These are phyloP conservation scores for Elgonia sp. DNA, from an alignment of 2,888 invertebrate genomes.

Conservation along the genomic window DNA sequence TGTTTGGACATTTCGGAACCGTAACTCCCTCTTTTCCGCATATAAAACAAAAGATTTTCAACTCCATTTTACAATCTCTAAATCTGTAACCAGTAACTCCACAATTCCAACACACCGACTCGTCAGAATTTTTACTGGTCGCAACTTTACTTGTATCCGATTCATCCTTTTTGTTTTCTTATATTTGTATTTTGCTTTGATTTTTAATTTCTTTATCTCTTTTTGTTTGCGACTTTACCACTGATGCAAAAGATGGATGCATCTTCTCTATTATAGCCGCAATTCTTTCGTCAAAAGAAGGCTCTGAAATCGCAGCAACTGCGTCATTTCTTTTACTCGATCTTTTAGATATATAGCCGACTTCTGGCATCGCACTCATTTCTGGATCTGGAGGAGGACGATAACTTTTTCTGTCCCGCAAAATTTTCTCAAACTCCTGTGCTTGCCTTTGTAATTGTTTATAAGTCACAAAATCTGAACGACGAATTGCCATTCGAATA, in stretches of 20 bases:
- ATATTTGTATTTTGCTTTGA: not conserved
- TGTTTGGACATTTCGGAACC: slow-evolving; percentile 13
- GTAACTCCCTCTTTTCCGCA: slow-evolving; percentile 28
- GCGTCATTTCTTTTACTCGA: not conserved
- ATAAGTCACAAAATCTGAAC: slow-evolving; percentile 39
- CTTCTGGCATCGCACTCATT: slow-evolving; percentile 13
- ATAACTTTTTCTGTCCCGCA: slow-evolving; percentile 25
- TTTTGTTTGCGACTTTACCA: too few relatives aligned
- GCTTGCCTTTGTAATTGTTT: slow-evolving; percentile 24
- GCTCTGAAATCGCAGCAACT: not conserved
- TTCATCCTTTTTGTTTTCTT: not conserved
- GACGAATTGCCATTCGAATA: slow-evolving; percentile 1
- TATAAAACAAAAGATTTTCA: slow-evolving; percentile 31
- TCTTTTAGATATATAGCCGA: slow-evolving; percentile 15
- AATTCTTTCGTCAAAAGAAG: not conserved
- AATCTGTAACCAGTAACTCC: slow-evolving; percentile 9
- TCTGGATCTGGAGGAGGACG: slow-evolving; percentile 45
- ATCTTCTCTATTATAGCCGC: slow-evolving; percentile 30
- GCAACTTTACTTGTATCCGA: not conserved
- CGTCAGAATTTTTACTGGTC: not conserved
- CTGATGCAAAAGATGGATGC: slow-evolving; percentile 10
- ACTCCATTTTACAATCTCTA: slow-evolving; percentile 6
- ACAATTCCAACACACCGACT: slow-evolving; percentile 45
- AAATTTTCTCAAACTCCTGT: slow-evolving; percentile 1
- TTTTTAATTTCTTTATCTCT: not conserved